A percentile compares a stretch with the other conserved stretches of the same genome.
These are phyloP conservation scores for Anastrepha ludens DNA, from an alignment of 1,140 invertebrate genomes.

Conservation along the genomic window DNA sequence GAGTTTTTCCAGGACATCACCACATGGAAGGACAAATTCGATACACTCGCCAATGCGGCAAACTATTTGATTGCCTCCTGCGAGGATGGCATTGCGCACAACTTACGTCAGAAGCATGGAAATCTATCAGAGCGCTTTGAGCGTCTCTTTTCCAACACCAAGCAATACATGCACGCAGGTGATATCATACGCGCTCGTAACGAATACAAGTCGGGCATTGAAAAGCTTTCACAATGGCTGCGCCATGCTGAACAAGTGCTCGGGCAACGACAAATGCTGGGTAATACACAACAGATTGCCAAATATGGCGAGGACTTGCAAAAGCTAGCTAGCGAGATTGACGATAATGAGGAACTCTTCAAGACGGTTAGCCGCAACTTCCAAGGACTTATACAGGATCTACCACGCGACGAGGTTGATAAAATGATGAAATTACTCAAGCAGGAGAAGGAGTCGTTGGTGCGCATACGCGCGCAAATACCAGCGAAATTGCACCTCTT, in stretches of 20 bases:
- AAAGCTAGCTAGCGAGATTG: conserved; percentile 86
- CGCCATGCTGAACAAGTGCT: conserved; percentile 84
- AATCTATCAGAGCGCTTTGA: conserved; percentile 87
- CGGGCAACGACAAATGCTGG: conserved; percentile 79
- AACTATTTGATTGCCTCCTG: conserved; percentile 92
- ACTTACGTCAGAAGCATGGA: conserved; percentile 85
- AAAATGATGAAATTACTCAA: conserved; percentile 92
- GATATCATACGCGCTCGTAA: conserved; percentile 88
- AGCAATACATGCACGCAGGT: conserved; percentile 90
- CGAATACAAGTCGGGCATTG: conserved; percentile 86
- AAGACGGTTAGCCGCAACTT: conserved; percentile 92
- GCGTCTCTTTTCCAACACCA: conserved; percentile 86
- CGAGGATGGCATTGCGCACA: conserved; percentile 84
- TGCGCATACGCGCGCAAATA: conserved; percentile 86
- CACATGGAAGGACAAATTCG: conserved; percentile 91
- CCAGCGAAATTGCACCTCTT: conserved; percentile 87
- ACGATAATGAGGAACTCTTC: conserved; percentile 91
- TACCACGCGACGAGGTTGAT: conserved; percentile 93
- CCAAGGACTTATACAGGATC: conserved; percentile 90
- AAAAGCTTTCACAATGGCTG: conserved; percentile 87
- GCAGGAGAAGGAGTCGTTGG: conserved; percentile 90
- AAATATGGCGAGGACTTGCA: conserved; percentile 87
- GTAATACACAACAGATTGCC: conserved; percentile 85
- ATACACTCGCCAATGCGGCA: conserved; percentile 87
- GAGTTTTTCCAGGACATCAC: conserved; percentile 93